Conservation (phyloP, 2,797 vertebrate species). For the Astyanax mexicanus region DNA sequence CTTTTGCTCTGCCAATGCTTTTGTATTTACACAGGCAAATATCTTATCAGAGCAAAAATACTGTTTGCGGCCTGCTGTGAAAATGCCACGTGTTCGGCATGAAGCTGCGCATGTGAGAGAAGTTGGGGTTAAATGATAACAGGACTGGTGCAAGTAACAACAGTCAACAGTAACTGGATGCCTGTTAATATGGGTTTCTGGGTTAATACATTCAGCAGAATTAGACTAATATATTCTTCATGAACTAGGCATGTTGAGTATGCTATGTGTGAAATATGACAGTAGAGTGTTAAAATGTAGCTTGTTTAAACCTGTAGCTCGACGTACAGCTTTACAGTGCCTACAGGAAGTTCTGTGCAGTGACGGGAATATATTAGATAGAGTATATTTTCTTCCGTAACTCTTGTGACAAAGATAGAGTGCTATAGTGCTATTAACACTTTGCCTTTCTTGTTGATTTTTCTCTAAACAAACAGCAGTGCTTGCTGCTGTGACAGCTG, state of each 20-base stretch:
- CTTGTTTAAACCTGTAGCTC: neutral
- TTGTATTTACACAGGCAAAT: neutral
- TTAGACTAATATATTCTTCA: neutral
- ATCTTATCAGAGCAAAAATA: conserved; percentile 22
- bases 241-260: neutral
- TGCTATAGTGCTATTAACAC: neutral
- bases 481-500: conserved; percentile 61
- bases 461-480: conserved; percentile 59
- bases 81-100: conserved; percentile 15
- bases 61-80: conserved; percentile 9
- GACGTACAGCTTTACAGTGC: neutral
- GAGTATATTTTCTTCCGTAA: neutral
- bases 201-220: neutral
- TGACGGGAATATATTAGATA: neutral
- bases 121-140: conserved; percentile 24
- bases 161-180: conserved; percentile 7
- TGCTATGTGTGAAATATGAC: neutral
- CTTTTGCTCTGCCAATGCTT: neutral
- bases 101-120: neutral
- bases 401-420: neutral
- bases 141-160: neutral
- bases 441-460: conserved; percentile 51
- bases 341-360: neutral
- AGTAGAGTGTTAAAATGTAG: neutral
- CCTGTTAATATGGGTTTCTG: neutral